These are phyloP conservation scores for Diabrotica balteata DNA, from an alignment of 2,888 invertebrate genomes.

Conservation along the genomic window DNA sequence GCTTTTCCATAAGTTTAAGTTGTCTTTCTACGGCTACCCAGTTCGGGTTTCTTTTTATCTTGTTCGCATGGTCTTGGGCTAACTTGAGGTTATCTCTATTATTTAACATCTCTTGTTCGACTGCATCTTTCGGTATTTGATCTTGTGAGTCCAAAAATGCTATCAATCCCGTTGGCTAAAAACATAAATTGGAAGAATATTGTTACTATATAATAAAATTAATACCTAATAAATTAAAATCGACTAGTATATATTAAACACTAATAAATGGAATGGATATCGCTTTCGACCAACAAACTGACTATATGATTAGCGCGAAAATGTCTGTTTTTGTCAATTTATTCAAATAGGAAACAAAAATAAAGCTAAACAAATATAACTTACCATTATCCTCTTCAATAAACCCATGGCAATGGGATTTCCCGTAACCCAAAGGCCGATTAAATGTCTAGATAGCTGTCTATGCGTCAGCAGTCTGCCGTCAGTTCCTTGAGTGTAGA, in stretches of 20 bases:
- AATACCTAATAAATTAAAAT: not conserved
- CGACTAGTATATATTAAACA: no score
- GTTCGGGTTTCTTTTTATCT: constrained; percentile 72
- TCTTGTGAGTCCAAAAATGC: constrained; percentile 89
- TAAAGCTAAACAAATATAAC: constrained; percentile 34
- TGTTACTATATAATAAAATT: constrained; percentile 20
- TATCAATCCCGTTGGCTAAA: constrained; percentile 89
- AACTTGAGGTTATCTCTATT: constrained; percentile 94
- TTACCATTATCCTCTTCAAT: constrained; percentile 86
- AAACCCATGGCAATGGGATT: constrained; percentile 90
- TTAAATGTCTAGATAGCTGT: constrained; percentile 91
- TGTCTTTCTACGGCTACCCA: constrained; percentile 76
- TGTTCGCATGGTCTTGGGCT: constrained; percentile 81
- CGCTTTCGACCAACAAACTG: no score
- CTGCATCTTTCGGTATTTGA: constrained; percentile 76
- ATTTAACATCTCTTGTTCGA: constrained; percentile 75
- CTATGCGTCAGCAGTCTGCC: constrained; percentile 84
- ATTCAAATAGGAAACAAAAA: no score
- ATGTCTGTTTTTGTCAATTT: not conserved
- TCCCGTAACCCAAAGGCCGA: constrained; percentile 95
- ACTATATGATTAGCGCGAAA: not conserved
- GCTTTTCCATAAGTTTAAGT: constrained; percentile 81
- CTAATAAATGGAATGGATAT: no score
- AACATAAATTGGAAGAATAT: not conserved
- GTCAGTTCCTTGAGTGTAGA: constrained; percentile 84